Conservation (phyloP, 1,140 invertebrate genomes). For the Trichonephila clavipes region DNA sequence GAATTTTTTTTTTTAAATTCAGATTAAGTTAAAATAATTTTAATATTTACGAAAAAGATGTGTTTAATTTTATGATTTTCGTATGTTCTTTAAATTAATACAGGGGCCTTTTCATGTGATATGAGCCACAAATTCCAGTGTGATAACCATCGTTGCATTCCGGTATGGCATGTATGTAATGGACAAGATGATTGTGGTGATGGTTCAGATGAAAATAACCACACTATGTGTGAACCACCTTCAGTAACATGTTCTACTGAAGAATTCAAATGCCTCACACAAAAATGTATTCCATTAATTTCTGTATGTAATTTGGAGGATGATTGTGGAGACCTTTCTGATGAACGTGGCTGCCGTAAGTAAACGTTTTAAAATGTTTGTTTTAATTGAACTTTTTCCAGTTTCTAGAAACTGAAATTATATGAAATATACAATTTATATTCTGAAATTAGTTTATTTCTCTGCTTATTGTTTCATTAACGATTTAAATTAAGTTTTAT, state of each 20-base stretch:
- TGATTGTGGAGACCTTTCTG: conserved; percentile 82
- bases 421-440: too few relatives aligned
- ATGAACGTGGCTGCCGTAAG: conserved; percentile 80
- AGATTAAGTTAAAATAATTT: too few relatives aligned
- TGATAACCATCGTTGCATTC: conserved; percentile 94
- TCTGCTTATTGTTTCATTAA: not conserved
- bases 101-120: conserved; percentile 78
- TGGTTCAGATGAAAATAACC: conserved; percentile 95
- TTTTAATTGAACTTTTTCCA: too few relatives aligned
- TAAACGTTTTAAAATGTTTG: not conserved
- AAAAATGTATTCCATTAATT: conserved; percentile 90
- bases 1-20: too few relatives aligned
- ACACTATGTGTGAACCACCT: conserved; percentile 85
- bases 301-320: conserved; percentile 92
- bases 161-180: conserved; percentile 90
- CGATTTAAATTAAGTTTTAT: not conserved
- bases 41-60: too few relatives aligned
- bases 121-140: conserved; percentile 89
- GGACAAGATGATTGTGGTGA: conserved; percentile 94
- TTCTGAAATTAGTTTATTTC: too few relatives aligned
- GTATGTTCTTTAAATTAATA: not conserved
- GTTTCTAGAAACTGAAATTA: too few relatives aligned
- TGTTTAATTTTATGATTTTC: too few relatives aligned
- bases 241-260: conserved; percentile 92
- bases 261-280: conserved; percentile 94